Evolutionary conservation across 1,140 invertebrate genomes (phyloP).

Genomic region (Cylas formicarius): DNA sequence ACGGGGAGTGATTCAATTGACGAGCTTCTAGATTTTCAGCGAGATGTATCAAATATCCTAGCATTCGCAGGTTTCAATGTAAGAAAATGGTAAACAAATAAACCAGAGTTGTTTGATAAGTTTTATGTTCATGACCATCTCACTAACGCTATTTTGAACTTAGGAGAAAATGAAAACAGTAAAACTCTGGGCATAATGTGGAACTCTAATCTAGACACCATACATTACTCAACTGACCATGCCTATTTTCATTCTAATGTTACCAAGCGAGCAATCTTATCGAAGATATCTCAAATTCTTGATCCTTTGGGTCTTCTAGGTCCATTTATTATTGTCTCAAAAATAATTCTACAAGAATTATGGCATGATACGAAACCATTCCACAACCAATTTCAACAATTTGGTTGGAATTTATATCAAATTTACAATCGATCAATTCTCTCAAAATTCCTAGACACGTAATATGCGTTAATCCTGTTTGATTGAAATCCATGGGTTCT

Average conservation of each 20-base stretch:
- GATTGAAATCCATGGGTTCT: conserved; percentile 38
- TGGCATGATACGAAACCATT: conserved; percentile 29
- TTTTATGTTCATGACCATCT: conserved; percentile 14
- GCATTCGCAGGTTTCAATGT: conserved; percentile 21
- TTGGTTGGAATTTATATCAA: conserved; percentile 10
- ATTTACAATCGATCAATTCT: conserved; percentile 1
- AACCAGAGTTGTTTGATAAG: not conserved
- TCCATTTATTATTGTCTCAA: conserved; percentile 27
- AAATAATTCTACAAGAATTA: conserved; percentile 35
- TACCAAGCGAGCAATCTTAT: no score
- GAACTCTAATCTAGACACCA: conserved; percentile 12
- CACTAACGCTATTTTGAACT: conserved; percentile 18
- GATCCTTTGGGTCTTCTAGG: conserved; percentile 36
- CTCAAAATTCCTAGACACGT: no score
- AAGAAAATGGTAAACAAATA: conserved; percentile 30
- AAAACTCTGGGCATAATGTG: conserved; percentile 26
- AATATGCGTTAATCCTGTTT: no score
- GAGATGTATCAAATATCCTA: conserved; percentile 23
- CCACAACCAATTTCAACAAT: conserved; percentile 26
- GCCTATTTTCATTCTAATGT: no score
- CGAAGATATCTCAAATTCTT: conserved; percentile 27
- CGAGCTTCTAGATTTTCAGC: conserved; percentile 14
- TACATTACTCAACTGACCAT: conserved; percentile 18
- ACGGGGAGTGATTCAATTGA: conserved; percentile 31
- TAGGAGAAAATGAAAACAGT: conserved; percentile 22